These are phyloP conservation scores for Syngnathus acus DNA, from an alignment of 2,797 vertebrate genomes.

Conservation along the genomic window DNA sequence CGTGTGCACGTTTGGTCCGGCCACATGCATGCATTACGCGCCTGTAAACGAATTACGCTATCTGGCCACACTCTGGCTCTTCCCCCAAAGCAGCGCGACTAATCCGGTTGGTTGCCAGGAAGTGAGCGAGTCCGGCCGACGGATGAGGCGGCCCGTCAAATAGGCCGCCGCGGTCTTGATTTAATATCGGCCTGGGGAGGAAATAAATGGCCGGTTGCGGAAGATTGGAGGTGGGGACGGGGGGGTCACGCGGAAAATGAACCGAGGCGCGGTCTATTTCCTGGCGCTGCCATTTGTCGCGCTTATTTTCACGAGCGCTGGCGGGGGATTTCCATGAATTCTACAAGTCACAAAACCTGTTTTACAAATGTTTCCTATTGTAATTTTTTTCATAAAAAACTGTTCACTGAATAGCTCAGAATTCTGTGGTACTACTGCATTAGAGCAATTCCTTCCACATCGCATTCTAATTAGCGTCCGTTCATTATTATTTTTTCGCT, in stretches of 20 bases:
- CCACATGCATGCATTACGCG: slow-evolving; percentile 1
- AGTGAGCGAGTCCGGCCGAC: slow-evolving; percentile 40
- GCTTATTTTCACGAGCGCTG: background rate
- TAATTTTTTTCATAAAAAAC: too few relatives aligned
- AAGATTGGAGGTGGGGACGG: background rate
- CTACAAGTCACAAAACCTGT: background rate
- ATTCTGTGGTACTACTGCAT: background rate
- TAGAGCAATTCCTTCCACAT: background rate
- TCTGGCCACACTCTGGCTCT: slow-evolving; percentile 47
- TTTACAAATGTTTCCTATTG: too few relatives aligned
- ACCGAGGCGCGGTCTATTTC: background rate
- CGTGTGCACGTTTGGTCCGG: background rate
- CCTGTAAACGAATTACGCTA: slow-evolving; percentile 35
- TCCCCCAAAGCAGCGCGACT: slow-evolving; percentile 50
- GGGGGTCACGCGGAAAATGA: slow-evolving; percentile 3
- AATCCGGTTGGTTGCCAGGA: slow-evolving; percentile 64
- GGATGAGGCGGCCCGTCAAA: slow-evolving; percentile 36
- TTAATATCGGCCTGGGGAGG: background rate
- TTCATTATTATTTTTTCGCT: background rate
- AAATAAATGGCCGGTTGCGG: background rate
- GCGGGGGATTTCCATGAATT: background rate
- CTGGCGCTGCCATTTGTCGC: background rate
- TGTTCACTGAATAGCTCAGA: background rate
- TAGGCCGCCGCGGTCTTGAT: slow-evolving; percentile 1
- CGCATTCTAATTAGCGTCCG: background rate